Evolutionary conservation across 2,888 invertebrate species (phyloP).

Genomic region (Andrena praecox): DNA sequence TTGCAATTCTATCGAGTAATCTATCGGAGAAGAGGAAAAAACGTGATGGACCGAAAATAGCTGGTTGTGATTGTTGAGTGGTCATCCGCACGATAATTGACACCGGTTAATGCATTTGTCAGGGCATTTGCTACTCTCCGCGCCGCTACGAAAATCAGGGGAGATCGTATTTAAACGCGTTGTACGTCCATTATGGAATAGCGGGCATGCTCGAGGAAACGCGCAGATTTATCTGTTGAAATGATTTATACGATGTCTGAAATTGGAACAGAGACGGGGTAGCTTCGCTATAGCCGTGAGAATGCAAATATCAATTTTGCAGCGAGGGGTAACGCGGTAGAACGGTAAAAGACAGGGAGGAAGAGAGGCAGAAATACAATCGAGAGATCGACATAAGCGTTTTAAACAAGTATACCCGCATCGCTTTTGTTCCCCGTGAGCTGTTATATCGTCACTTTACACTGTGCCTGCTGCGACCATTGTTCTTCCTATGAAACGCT

Average conservation of each 20-base stretch:
- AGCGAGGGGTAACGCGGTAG: constrained; percentile 16
- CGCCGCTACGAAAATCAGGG: background rate
- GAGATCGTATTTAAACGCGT: background rate
- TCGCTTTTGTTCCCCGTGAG: constrained; percentile 59
- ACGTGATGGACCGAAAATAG: no score
- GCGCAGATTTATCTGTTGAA: constrained; percentile 25
- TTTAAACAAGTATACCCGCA: constrained; percentile 64
- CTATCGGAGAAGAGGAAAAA: background rate
- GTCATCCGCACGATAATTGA: no score
- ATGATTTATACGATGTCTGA: constrained; percentile 27
- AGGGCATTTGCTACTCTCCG: background rate
- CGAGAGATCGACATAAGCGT: constrained; percentile 63
- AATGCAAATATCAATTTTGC: constrained; percentile 51
- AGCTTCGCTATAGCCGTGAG: constrained; percentile 13
- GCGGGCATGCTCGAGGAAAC: background rate
- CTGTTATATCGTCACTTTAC: constrained; percentile 62
- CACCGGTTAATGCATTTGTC: no score
- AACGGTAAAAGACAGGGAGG: constrained; percentile 20
- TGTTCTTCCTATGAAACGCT: constrained; percentile 56
- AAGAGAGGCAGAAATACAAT: constrained; percentile 37
- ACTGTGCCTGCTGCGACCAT: constrained; percentile 57
- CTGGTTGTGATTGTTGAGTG: no score
- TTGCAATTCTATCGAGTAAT: background rate
- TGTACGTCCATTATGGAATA: background rate
- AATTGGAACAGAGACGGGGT: constrained; percentile 31